Conservation (phyloP, 1,140 invertebrate species). For the Drosophila lacteicornis region DNA sequence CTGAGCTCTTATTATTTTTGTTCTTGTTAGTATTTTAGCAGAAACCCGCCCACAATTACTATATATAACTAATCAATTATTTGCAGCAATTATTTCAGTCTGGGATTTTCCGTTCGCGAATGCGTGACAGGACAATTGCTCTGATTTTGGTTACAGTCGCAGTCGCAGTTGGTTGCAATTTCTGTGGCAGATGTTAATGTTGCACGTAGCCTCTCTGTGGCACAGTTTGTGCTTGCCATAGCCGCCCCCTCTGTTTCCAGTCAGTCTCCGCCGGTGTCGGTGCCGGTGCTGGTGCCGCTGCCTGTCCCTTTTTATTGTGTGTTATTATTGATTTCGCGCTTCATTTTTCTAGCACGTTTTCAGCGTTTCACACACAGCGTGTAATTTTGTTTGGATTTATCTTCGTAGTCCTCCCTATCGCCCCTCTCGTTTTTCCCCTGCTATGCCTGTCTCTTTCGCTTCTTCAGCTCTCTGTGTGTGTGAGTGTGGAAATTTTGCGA, state of each 20-base stretch:
- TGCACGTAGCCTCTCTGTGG: conserved; percentile 41
- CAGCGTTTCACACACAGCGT: conserved; percentile 65
- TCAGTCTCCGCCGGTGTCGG: background rate
- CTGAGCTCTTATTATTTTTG: no score
- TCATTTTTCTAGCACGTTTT: conserved; percentile 79
- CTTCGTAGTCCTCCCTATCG: conserved; percentile 12
- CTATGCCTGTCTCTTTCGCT: conserved; percentile 5
- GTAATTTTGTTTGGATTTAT: conserved; percentile 77
- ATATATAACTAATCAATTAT: conserved; percentile 7
- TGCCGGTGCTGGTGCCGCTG: background rate
- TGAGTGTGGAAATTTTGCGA: conserved; percentile 36
- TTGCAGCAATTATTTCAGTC: conserved; percentile 19
- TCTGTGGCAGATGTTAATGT: conserved; percentile 34
- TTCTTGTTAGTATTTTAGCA: background rate
- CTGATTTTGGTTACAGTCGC: conserved; percentile 24
- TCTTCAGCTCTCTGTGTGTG: conserved; percentile 9
- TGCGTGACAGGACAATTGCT: conserved; percentile 40
- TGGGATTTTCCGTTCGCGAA: conserved; percentile 2
- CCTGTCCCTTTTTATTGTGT: conserved; percentile 30
- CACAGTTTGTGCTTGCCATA: conserved; percentile 21
- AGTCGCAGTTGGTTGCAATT: background rate
- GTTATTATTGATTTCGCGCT: conserved; percentile 79
- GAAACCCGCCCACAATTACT: background rate
- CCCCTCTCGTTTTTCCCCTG: background rate
- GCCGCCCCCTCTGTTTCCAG: background rate